Percentiles rank a stretch among this genome's conserved stretches.
Evolutionary conservation across 1,140 invertebrate species (phyloP).

Genomic region (Drosophila kurseongensis): DNA sequence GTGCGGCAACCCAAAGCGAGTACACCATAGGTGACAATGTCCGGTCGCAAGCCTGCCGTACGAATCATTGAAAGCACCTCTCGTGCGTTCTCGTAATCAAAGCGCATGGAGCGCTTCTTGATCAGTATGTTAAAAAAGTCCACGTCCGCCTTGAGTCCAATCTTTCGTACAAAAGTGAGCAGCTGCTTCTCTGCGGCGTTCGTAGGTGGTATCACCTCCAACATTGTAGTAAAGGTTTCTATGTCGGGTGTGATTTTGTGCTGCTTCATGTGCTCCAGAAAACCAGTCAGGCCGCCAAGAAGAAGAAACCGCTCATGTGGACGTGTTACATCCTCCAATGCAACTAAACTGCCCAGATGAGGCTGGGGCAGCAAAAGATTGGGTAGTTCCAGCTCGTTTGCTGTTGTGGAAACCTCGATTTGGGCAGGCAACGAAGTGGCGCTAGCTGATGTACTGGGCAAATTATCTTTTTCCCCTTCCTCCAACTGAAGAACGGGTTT

Average conservation of each 20-base stretch:
- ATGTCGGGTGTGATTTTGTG: slow-evolving; percentile 89
- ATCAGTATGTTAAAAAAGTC: slow-evolving; percentile 95
- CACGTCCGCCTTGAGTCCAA: slow-evolving; percentile 89
- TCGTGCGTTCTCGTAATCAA: slow-evolving; percentile 88
- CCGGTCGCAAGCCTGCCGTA: slow-evolving; percentile 87
- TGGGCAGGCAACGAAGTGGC: slow-evolving; percentile 2
- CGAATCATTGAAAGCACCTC: slow-evolving; percentile 88
- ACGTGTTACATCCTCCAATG: slow-evolving; percentile 86
- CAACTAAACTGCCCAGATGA: slow-evolving; percentile 86
- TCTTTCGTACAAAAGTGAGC: slow-evolving; percentile 86
- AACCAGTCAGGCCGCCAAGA: slow-evolving; percentile 91
- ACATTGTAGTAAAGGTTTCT: slow-evolving; percentile 91
- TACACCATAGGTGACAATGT: slow-evolving; percentile 94
- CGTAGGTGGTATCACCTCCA: slow-evolving; percentile 89
- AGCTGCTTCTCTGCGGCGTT: slow-evolving; percentile 88
- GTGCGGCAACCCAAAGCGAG: slow-evolving; percentile 91
- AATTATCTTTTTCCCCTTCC: not conserved
- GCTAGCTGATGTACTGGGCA: not conserved
- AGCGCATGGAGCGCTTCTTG: slow-evolving; percentile 89
- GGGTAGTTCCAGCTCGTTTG: slow-evolving; percentile 78
- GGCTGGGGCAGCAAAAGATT: slow-evolving; percentile 87
- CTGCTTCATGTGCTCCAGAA: slow-evolving; percentile 90
- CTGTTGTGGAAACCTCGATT: slow-evolving; percentile 31
- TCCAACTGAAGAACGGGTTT: not conserved
- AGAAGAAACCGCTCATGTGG: slow-evolving; percentile 90